phyloP scores from a whole-genome alignment of 2,888 invertebrate species.

The Lamellibrachia satsuma region DNA sequence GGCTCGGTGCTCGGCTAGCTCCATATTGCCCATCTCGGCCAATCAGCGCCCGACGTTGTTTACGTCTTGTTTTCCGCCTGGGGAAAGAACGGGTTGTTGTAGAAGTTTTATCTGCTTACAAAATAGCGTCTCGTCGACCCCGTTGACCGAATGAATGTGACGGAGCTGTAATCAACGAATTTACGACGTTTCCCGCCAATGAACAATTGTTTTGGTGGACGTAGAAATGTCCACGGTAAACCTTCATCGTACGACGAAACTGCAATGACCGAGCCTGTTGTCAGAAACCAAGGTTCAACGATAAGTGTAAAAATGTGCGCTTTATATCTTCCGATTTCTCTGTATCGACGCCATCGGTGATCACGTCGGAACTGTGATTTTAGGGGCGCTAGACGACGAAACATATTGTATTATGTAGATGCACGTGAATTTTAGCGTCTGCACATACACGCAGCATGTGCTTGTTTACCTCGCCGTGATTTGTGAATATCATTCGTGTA shows the following conservation, averaged over 20 bases:
- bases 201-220: constrained; percentile 2
- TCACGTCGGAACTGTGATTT: background rate
- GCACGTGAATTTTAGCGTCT: background rate
- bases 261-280: background rate
- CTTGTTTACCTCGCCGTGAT: background rate
- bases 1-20: background rate
- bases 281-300: constrained; percentile 12
- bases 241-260: constrained; percentile 12
- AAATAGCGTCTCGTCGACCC: background rate
- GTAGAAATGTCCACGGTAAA: background rate
- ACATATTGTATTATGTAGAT: constrained; percentile 17
- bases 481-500: background rate
- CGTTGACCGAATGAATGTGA: constrained; percentile 4
- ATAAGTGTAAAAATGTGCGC: constrained; percentile 17
- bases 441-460: background rate
- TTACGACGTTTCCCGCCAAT: background rate
- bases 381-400: background rate
- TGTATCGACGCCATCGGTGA: constrained; percentile 8
- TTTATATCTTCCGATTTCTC: constrained; percentile 17
- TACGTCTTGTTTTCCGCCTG: constrained; percentile 17
- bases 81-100: constrained; percentile 13
- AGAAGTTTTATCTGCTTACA: constrained; percentile 1
- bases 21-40: background rate
- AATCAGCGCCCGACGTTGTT: constrained; percentile 17
- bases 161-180: background rate